A percentile compares a stretch with the other conserved stretches of the same genome.
These are phyloP conservation scores for Pseudeuparius sepicola DNA, from an alignment of 2,888 invertebrate species.

Conservation along the genomic window DNA sequence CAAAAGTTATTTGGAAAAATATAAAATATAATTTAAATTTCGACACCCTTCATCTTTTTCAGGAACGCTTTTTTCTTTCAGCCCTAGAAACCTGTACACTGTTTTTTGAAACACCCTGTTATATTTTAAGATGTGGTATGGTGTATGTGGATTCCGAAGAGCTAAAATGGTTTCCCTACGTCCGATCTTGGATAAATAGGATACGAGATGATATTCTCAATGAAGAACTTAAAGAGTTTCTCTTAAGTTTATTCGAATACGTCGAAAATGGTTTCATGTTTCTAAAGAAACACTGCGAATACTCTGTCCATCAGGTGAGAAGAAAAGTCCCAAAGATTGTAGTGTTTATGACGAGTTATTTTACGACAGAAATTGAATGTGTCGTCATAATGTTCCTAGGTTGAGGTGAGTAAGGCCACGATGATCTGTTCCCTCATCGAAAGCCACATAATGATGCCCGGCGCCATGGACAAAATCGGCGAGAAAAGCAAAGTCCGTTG, in stretches of 20 bases:
- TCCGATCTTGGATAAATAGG: conserved; percentile 63
- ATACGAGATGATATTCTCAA: conserved; percentile 43
- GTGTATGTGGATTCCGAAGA: conserved; percentile 82
- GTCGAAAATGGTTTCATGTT: conserved; percentile 57
- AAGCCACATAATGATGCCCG: conserved; percentile 55
- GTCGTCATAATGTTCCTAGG: conserved; percentile 42
- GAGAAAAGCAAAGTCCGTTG: conserved; percentile 53
- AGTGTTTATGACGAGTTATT: too few relatives aligned
- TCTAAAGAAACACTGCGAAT: conserved; percentile 57
- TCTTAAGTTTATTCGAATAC: conserved; percentile 54
- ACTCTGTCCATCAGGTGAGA: conserved; percentile 64
- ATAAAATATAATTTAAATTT: too few relatives aligned
- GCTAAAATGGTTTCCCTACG: conserved; percentile 69
- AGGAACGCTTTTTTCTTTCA: too few relatives aligned
- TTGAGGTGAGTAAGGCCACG: conserved; percentile 71
- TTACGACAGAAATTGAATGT: too few relatives aligned
- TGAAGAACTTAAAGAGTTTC: conserved; percentile 51
- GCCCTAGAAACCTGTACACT: too few relatives aligned
- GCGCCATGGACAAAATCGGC: conserved; percentile 36
- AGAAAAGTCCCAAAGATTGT: too few relatives aligned
- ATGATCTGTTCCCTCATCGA: conserved; percentile 67
- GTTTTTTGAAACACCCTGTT: too few relatives aligned
- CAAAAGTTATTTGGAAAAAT: too few relatives aligned
- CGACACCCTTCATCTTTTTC: too few relatives aligned
- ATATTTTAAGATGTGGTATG: conserved; percentile 62